Conservation (phyloP, 2,888 invertebrate genomes). For the Caenorhabditis auriculariae region DNA sequence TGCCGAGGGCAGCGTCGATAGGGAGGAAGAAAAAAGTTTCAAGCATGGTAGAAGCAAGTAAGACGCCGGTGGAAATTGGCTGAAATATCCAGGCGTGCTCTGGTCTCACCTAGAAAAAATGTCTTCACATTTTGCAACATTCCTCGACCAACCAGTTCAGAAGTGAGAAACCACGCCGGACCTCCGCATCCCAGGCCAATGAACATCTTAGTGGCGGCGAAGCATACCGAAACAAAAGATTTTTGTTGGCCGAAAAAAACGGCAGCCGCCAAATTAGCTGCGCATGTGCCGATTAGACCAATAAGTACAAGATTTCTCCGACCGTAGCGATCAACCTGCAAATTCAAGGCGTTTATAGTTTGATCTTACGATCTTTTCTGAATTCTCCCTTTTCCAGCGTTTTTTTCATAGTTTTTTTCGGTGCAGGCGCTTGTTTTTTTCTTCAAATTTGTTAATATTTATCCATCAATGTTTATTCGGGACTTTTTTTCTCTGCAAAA, state of each 20-base stretch:
- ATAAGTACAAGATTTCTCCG: slow-evolving; percentile 48
- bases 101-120: slow-evolving; percentile 19
- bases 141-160: slow-evolving; percentile 48
- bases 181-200: slow-evolving; percentile 60
- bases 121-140: not conserved
- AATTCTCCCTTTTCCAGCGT: too few relatives aligned
- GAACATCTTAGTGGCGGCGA: slow-evolving; percentile 42
- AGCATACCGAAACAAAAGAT: slow-evolving; percentile 28
- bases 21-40: slow-evolving; percentile 53
- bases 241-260: slow-evolving; percentile 42
- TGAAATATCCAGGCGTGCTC: slow-evolving; percentile 45
- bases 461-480: too few relatives aligned
- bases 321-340: slow-evolving; percentile 57
- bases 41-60: slow-evolving; percentile 46
- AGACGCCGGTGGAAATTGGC: slow-evolving; percentile 53
- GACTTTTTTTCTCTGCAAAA: too few relatives aligned
- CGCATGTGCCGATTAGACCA: slow-evolving; percentile 53
- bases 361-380: too few relatives aligned
- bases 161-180: slow-evolving; percentile 62
- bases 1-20: slow-evolving; percentile 40
- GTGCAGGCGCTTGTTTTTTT: too few relatives aligned
- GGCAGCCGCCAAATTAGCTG: slow-evolving; percentile 47
- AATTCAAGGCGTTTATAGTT: too few relatives aligned
- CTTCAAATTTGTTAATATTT: too few relatives aligned
- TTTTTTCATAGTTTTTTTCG: too few relatives aligned